Conservation (phyloP, 2,888 invertebrate species). For the Dryobota labecula region DNA sequence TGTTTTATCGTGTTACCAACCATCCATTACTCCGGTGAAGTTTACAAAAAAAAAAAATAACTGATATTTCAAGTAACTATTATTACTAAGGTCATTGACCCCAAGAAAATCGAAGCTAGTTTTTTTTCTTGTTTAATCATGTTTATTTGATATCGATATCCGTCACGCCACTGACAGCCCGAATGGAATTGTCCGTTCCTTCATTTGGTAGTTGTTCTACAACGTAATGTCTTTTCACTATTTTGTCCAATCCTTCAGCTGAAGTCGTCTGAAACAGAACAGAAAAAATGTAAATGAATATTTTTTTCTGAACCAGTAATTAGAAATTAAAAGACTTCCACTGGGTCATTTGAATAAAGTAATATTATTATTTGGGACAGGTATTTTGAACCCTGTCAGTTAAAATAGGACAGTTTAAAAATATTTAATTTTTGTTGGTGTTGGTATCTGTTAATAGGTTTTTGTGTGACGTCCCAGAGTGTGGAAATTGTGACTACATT, state of each 20-base stretch:
- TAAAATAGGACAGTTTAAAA: too few species aligned
- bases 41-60: neutral
- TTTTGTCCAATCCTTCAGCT: slow-evolving; percentile 76
- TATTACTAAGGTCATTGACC: neutral
- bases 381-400: too few species aligned
- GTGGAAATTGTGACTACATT: too few species aligned
- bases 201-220: slow-evolving; percentile 65
- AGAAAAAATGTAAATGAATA: neutral
- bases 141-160: neutral
- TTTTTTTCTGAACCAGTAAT: neutral
- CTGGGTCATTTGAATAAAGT: neutral
- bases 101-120: neutral
- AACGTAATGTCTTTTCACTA: slow-evolving; percentile 74
- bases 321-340: neutral
- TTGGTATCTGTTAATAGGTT: too few species aligned
- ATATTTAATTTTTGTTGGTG: too few species aligned
- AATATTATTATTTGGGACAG: too few species aligned
- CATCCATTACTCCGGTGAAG: too few species aligned
- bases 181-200: neutral
- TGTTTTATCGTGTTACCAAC: too few species aligned
- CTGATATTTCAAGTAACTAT: neutral
- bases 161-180: neutral
- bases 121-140: neutral
- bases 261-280: slow-evolving; percentile 79
- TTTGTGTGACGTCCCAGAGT: too few species aligned